Base-by-base conservation (phyloP, 1,140 invertebrate species). In the Drosophila pachea region DNA sequence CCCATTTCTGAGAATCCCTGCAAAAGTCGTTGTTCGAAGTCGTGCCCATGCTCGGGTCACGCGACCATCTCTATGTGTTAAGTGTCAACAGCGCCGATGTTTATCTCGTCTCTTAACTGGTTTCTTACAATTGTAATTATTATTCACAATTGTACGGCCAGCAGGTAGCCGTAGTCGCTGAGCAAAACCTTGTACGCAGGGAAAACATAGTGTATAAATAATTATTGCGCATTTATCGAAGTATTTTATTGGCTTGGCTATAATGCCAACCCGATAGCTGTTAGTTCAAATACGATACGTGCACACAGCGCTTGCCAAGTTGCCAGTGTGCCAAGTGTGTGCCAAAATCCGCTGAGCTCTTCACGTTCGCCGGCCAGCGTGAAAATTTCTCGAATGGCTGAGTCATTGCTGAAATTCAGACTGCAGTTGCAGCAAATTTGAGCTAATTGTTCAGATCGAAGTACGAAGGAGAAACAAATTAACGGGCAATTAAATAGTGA, bases 161-260 rank as follows among this genome's bases (percentile, higher is more conserved):
- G 74, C 78, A 83, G 52, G 71, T 82, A 78, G 78, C 32, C 42
- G 71, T 82, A 78, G 78, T 29, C 42, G 52, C 50, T 54, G 0
- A 22, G 16, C n/a, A 43, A 45, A 56, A 14, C n/a, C 40, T 31
- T 55, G 38, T 49, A 22, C 48, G 42, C 8, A 16, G 35, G n/a
- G 7, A n/a, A 36, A 66, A 42, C 54, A 68, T 48, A n/a, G n/a
- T 65, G 59, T 64, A 40, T 38, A 72, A 67, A 67, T 68, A 69
- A 76, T 73, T 79, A 79, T 64, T 84, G 74, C 79, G 79, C 79
- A 73, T 54, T 83, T 68, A 56, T 33, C 52, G 45, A 78, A 60
- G 45, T 62, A 78, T 74, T 76, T 73, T 52, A 40, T n/a, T n/a
- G n/a, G n/a, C n/a, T n/a, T 47, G 61, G 62, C 56, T 65, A 36